Base-by-base conservation (phyloP, 2,797 vertebrate genomes). In the Brachymystax lenok region DNA sequence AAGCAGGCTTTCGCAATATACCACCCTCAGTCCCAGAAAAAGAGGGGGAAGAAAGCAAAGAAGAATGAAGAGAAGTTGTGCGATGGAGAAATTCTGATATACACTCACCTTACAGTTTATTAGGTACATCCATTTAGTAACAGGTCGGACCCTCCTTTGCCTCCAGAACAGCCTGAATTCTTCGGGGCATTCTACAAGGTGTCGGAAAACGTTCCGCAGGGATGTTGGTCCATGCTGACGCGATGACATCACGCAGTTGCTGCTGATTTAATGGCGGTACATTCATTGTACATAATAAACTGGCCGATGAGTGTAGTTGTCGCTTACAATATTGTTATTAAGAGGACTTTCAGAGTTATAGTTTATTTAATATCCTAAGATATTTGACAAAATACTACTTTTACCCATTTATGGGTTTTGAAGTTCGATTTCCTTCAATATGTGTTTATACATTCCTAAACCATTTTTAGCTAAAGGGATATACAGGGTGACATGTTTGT, bases 1-100 rank as follows among this genome's bases (percentile, higher is more conserved):
- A 86, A 66, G 69, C 81, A 78, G 77, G 79, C 85, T 88, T 83
- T 81, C 82, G 79, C 76, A 84, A 87, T 80, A 50, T 14, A 27
- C 27, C 28, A 16, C 33, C 24, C 77, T 74, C 69, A 74, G 40
- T 27, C 68, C 1, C 14, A 61, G 66, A 71, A 24, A 66, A 46
- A 79, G 71, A 73, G 52, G 86, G 80, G 80, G 56, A 1, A 1
- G 27, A 80, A 75, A 71, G 28, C 50, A 7, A 52, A 68, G 50
- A 71, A 79, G 75, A 69, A 12, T 10, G 0, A 12, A 46, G 40
- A 46, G 40, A 46, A 46, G 59, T 63, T 4, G 10, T 63, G 59
- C 59, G 24, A 63, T 63, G 10, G 59, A 17, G 59, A 61, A 61
- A 61, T 61, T 21, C 59, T 61, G 59, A 61, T 21, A 46, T 3